Base-by-base conservation (phyloP, 2,797 vertebrate genomes). In the Eulemur mongoz region DNA sequence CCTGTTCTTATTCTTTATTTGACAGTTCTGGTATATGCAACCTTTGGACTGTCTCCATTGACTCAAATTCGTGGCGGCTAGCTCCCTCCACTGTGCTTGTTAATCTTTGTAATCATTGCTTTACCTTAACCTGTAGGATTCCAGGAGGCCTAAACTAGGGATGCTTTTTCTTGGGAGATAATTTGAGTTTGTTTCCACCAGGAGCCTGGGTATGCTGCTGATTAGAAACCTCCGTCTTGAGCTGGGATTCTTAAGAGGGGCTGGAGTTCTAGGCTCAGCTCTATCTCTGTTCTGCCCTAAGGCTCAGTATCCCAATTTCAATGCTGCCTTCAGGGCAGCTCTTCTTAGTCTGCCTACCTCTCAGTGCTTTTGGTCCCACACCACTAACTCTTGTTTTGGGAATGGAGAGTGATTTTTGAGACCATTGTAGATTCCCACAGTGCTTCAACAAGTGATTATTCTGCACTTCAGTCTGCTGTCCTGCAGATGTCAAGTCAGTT, bases 91-190 rank as follows among this genome's bases (percentile, higher is more conserved):
- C 6, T 82, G 7, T 76, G 7, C 32, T 92, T 80, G 43, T 81
- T 84, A 50, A 91, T 59, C 22, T 86, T 87, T 84, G 32, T 76
- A 48, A 94, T 40, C 7, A 20, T 12, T 78, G 72, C 32, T 84
- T 93, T 88, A 48, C 82, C 23, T 73, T 84, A 83, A 89, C 32
- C 59, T 96, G 4, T 89, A 76, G 70, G 17, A 89, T 95, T 94
- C 59, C 57, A 69, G 48, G 61, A 85, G 32, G 15, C 9, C 32
- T 48, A 32, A 67, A n/a, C 25, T 81, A 14, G 25, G 27, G 15
- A 87, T 92, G 43, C 27, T 92, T 84, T 83, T 83, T 92, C 75
- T 94, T 1, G 35, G n/a, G 84, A 87, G 50, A 38, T 52, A 32
- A 86, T 90, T 63, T 76, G 43, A 96, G n/a, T 84, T 10, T 78